Base-by-base conservation (phyloP, 2,797 vertebrate species). In the Peromyscus nudipes region DNA sequence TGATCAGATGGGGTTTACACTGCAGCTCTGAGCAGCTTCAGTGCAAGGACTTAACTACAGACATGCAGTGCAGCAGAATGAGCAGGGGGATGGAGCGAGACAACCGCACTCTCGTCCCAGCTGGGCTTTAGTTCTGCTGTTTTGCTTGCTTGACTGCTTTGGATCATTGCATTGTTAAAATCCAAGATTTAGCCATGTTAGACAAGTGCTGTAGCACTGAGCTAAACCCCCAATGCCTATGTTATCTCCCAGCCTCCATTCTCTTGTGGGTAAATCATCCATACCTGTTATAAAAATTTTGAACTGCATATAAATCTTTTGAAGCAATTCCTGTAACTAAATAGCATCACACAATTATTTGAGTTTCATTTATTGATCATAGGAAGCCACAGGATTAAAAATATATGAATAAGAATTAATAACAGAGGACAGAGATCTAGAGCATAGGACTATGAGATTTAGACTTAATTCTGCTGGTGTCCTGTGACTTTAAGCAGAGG, bases 351-450 rank as follows among this genome's bases (percentile, higher is more conserved):
- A 10, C 21, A 76, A 52, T 6, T 73, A 12, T 55, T 77, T 69
- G 4, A 34, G 49, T 80, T 86, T 60, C 34, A 27, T n/a, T 83
- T 25, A 40, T 91, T 75, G 64, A 67, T 43, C 69, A 1, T n/a
- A 92, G 49, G 69, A 86, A 91, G 17, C 12, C 52, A 91, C 0
- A 64, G 19, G 4, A 71, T 85, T 86, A 96, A 60, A 96, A 76
- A 16, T 77, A 37, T 90, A 2, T 67, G 60, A 91, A 71, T 3
- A 96, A 85, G 91, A 94, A 67, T 67, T 57, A 37, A 21, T 92
- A 34, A 9, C 40, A 79, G 13, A 67, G 7, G 57, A 4, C 60
- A 71, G 62, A 96, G 49, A 69, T 55, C 55, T 55, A 4, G 55
- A 55, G 55, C 55, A 17, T 17, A 55, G 55, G 55, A 55, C 16